Evolutionary conservation across 2,113 vertebrate genomes (phyloP).

Genomic region (Psettodes erumei): DNA sequence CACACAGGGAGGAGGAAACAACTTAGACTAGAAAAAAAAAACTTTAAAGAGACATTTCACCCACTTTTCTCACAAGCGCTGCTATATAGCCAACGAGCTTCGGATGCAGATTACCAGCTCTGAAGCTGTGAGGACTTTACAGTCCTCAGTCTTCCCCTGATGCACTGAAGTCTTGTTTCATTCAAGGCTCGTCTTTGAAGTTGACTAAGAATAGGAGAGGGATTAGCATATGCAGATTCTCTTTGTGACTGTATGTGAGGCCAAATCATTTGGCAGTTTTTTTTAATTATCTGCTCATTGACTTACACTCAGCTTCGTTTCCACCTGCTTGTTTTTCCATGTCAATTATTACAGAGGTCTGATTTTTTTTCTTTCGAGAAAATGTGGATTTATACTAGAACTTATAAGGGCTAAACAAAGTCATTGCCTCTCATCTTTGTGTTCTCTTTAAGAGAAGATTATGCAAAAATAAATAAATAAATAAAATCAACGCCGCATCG

Average conservation of each 20-base stretch:
- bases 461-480: slow-evolving; percentile 21
- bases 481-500: slow-evolving; percentile 40
- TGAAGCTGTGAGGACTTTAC: slow-evolving; percentile 66
- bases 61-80: slow-evolving; percentile 64
- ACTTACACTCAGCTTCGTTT: slow-evolving; percentile 57
- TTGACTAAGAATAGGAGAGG: slow-evolving; percentile 70
- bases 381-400: neutral
- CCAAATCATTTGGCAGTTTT: slow-evolving; percentile 71
- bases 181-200: slow-evolving; percentile 75
- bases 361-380: neutral
- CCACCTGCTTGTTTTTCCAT: slow-evolving; percentile 66
- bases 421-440: slow-evolving; percentile 18
- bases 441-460: slow-evolving; percentile 63
- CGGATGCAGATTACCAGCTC: slow-evolving; percentile 70
- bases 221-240: slow-evolving; percentile 80
- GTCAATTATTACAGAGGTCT: slow-evolving; percentile 36
- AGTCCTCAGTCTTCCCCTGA: slow-evolving; percentile 66
- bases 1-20: slow-evolving; percentile 86
- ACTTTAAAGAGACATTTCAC: slow-evolving; percentile 85
- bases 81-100: slow-evolving; percentile 43
- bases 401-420: slow-evolving; percentile 18
- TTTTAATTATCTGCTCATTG: slow-evolving; percentile 68
- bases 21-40: slow-evolving; percentile 72
- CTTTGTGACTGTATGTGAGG: slow-evolving; percentile 71
- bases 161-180: slow-evolving; percentile 69